Base-by-base conservation (phyloP, 64 coral and sea anemone genomes). In the Porites lutea region DNA sequence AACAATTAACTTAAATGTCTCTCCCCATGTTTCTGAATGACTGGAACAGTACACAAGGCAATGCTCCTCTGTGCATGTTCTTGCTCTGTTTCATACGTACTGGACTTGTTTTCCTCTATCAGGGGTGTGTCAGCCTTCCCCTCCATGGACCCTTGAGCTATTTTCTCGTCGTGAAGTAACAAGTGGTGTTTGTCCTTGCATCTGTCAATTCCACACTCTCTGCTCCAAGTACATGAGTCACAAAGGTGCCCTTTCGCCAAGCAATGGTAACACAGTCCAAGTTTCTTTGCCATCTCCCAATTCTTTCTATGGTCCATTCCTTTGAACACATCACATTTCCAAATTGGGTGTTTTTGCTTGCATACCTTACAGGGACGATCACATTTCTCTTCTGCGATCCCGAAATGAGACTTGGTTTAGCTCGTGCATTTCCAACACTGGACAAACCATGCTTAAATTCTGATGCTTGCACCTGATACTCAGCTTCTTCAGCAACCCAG, bases 401-500 rank as follows among this genome's bases (percentile, higher is more conserved):
- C 74, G 4, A 18, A n/a, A 8, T 63, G 61, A 10, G 50, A 63
- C 3, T 13, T 16, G 5, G 79, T 59, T 67, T 64, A 20, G 37
- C 21, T 43, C 43, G 12, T 8, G 11, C 13, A 13, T 60, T 20
- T 65, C 65, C 14, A 20, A 54, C 19, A 79, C 3, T 27, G 13
- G 77, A 84, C 53, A 78, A 44, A 12, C 87, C 87, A 86, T 90
- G 66, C 61, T 86, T 95, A 49, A 74, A 51, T 22, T 95, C 93
- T 15, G 62, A 78, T 62, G 93, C 93, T 68, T 95, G 80, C 16
- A 95, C 47, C 19, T 90, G 93, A 55, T 72, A 95, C 13, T 95
- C 82, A 18, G 88, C 93, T 47, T 91, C 74, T 44, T 91, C 82
- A 7, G 93, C 75, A 2, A 95, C 82, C 88, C 82, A 95, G 14